Conservation (phyloP, 1,140 invertebrate species). For the Atopsyche davidsoni region DNA sequence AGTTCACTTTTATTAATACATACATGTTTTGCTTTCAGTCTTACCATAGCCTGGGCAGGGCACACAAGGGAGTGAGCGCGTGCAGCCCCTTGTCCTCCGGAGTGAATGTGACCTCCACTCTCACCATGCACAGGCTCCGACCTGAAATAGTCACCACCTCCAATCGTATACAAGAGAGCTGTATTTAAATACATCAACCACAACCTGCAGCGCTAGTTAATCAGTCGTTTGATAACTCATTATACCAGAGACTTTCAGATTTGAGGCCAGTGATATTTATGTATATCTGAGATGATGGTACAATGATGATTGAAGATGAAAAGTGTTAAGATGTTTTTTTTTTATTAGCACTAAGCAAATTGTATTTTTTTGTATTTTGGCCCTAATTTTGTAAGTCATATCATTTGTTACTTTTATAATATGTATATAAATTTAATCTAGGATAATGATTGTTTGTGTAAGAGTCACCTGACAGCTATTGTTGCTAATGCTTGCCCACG, state of each 20-base stretch:
- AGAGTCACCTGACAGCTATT: no score
- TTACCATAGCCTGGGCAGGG: conserved; percentile 61
- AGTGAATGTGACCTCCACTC: conserved; percentile 52
- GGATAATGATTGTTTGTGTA: conserved; percentile 2
- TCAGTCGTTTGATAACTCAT: conserved; percentile 27
- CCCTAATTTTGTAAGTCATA: conserved; percentile 6
- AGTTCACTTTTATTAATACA: no score
- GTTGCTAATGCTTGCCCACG: no score
- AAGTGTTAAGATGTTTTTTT: no score
- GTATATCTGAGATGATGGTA: conserved; percentile 4
- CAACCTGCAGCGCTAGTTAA: conserved; percentile 11
- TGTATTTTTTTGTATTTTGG: conserved; percentile 1
- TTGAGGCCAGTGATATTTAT: conserved; percentile 19
- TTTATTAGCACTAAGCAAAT: no score
- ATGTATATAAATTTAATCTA: conserved; percentile 2
- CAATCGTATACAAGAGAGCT: conserved; percentile 78
- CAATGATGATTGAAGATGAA: conserved; percentile 9
- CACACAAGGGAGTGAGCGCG: conserved; percentile 52
- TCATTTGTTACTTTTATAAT: conserved; percentile 4
- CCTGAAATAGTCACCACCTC: conserved; percentile 77
- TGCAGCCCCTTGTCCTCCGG: conserved; percentile 42
- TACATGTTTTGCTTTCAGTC: conserved; percentile 49
- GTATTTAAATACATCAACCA: conserved; percentile 59
- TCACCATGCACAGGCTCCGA: conserved; percentile 55
- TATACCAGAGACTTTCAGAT: conserved; percentile 12